Percentiles rank a stretch among this genome's conserved stretches.
Conservation (phyloP, 2,888 invertebrate genomes). For the Limnephilus rhombicus region DNA sequence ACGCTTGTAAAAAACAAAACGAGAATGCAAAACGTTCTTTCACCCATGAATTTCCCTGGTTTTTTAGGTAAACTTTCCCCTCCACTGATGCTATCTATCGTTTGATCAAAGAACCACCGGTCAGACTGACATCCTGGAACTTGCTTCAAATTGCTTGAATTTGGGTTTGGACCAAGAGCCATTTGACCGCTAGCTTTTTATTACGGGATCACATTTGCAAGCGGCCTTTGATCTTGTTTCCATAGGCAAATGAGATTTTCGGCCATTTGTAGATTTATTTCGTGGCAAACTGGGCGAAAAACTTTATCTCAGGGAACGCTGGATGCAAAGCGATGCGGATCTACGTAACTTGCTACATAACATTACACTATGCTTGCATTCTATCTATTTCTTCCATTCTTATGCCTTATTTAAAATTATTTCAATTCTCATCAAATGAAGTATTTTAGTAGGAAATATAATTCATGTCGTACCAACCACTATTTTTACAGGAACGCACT, state of each 20-base stretch:
- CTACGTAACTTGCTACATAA: not conserved
- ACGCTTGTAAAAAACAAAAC: conserved; percentile 22
- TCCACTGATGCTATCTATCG: conserved; percentile 8
- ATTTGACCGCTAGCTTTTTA: conserved; percentile 20
- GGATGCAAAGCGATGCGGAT: not conserved
- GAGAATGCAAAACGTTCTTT: conserved; percentile 24
- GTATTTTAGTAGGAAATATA: no score
- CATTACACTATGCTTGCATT: not conserved
- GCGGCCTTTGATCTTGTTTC: conserved; percentile 25
- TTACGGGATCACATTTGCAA: not conserved
- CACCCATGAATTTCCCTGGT: conserved; percentile 10
- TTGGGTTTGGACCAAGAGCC: not conserved
- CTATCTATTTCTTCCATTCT: not conserved
- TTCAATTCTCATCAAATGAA: no score
- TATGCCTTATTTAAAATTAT: no score
- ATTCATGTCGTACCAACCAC: no score
- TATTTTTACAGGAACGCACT: no score
- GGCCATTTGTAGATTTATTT: not conserved
- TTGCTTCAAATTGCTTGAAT: conserved; percentile 12
- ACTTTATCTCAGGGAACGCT: not conserved
- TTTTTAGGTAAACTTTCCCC: conserved; percentile 13
- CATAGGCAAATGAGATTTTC: not conserved
- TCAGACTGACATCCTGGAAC: not conserved
- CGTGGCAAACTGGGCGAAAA: not conserved
- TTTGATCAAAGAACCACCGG: conserved; percentile 29